phyloP scores from a whole-genome alignment of 2,113 vertebrate species.

The Gobio gobio region DNA sequence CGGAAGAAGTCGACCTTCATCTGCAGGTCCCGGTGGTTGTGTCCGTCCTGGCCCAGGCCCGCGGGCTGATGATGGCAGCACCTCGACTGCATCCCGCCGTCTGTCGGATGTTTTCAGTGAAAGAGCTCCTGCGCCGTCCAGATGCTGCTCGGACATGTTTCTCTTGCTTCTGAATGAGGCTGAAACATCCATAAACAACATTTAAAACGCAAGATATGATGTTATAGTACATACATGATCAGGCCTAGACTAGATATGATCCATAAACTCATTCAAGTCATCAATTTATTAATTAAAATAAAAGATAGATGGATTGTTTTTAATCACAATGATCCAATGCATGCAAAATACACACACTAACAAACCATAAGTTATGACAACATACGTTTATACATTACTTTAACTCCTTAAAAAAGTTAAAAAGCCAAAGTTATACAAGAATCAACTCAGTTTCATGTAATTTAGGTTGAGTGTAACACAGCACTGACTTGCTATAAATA shows the following conservation, averaged over 20 bases:
- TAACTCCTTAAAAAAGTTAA: no score
- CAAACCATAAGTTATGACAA: no score
- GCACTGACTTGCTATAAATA: background rate
- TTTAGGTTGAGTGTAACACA: no score
- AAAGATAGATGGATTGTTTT: no score
- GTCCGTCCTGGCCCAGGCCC: conserved; percentile 21
- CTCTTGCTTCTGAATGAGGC: background rate
- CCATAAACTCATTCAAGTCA: no score
- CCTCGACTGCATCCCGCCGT: conserved; percentile 61
- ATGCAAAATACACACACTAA: background rate
- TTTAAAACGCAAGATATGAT: background rate
- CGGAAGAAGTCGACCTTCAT: conserved; percentile 90
- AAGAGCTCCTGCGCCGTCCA: background rate
- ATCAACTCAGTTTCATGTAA: no score
- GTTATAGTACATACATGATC: background rate
- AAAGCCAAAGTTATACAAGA: no score
- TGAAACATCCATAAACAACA: background rate
- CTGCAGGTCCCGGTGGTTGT: conserved; percentile 74
- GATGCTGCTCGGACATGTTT: background rate
- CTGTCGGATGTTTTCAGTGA: conserved; percentile 4
- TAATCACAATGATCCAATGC: background rate
- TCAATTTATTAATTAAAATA: no score
- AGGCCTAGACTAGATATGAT: no score
- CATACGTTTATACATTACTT: no score
- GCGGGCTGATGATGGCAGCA: conserved; percentile 22